phyloP scores from a whole-genome alignment of 2,113 vertebrate species.

The Muntiacus reevesi region DNA sequence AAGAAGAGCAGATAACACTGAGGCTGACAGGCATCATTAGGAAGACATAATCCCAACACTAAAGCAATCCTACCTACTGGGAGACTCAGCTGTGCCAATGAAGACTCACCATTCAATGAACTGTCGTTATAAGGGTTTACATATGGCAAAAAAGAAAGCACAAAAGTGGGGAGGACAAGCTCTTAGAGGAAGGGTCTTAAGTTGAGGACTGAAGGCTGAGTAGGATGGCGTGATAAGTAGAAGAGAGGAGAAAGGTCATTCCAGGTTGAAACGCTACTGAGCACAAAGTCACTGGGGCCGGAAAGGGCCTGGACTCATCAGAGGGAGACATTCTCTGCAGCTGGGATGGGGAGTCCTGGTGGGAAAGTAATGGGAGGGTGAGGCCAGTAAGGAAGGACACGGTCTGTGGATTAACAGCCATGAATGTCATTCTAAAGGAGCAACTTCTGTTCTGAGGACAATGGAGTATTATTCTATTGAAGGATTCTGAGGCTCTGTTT shows the following conservation, averaged over 20 bases:
- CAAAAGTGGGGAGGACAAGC: neutral
- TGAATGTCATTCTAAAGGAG: neutral
- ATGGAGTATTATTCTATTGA: neutral
- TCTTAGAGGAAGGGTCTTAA: neutral
- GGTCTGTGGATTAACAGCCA: neutral
- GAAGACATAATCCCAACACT: neutral
- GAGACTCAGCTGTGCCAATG: neutral
- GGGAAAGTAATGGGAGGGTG: neutral
- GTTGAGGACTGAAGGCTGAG: neutral
- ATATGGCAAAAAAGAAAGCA: neutral
- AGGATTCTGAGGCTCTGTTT: neutral
- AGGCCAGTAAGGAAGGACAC: neutral
- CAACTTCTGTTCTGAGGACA: neutral
- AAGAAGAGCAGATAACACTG: neutral
- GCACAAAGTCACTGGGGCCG: neutral
- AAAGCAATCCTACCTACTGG: neutral
- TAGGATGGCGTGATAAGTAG: neutral
- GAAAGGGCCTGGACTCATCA: neutral
- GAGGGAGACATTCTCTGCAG: neutral
- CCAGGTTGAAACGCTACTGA: neutral
- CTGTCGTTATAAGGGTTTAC: neutral
- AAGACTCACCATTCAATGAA: neutral
- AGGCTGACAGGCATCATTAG: neutral
- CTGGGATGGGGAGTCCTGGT: neutral
- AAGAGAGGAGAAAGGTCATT: neutral